A percentile compares a stretch with the other conserved stretches of the same genome.
phyloP scores from a whole-genome alignment of 2,888 invertebrate species.

The Acanthosepion pharaonis region DNA sequence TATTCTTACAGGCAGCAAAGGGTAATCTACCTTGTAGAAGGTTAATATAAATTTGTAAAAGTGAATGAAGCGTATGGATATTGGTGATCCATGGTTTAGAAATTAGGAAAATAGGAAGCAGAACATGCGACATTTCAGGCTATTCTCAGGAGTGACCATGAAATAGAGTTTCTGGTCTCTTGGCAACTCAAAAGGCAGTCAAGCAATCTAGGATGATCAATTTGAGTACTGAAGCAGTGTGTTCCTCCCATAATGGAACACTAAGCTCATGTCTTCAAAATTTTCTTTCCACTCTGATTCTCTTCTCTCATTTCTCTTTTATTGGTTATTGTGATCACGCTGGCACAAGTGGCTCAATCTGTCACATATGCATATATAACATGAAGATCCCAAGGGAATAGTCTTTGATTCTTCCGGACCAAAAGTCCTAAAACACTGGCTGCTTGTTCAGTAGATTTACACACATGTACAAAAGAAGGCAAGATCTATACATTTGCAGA shows the following conservation, averaged over 20 bases:
- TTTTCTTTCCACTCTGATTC: neutral
- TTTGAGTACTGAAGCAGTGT: neutral
- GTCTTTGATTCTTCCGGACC: neutral
- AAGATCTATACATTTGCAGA: too few species aligned
- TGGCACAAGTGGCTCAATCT: neutral
- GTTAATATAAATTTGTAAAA: slow-evolving; percentile 33
- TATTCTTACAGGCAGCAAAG: too few species aligned
- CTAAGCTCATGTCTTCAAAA: neutral
- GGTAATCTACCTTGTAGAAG: neutral
- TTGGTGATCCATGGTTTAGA: neutral
- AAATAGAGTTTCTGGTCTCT: neutral
- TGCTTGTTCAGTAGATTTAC: neutral
- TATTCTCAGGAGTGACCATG: neutral
- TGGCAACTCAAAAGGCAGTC: neutral
- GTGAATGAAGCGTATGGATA: neutral
- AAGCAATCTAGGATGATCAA: neutral
- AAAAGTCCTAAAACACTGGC: neutral
- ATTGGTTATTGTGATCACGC: neutral
- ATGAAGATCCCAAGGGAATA: neutral
- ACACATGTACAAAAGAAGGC: neutral
- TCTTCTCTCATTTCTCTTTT: neutral
- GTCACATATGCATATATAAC: slow-evolving; percentile 21
- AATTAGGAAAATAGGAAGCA: neutral
- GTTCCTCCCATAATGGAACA: neutral
- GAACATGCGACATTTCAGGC: neutral